Conservation (phyloP, 2,888 invertebrate genomes). For the Anorthoa munda region DNA sequence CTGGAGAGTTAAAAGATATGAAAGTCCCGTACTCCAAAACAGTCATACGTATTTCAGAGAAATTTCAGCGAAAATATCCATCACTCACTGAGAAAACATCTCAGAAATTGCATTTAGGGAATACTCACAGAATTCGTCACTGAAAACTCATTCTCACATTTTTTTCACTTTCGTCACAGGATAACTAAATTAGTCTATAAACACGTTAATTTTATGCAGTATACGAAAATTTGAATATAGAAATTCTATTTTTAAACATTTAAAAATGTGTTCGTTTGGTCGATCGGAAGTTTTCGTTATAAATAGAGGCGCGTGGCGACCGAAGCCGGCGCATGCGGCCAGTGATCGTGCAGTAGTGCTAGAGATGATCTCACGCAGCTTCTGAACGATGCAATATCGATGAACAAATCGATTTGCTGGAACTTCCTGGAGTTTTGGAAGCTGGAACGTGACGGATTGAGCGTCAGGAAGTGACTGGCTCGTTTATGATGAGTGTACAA, state of each 20-base stretch:
- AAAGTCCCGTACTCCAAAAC: conserved; percentile 36
- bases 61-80: conserved; percentile 61
- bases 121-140: conserved; percentile 56
- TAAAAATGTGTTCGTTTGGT: conserved; percentile 71
- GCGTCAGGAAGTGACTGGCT: conserved; percentile 8
- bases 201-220: conserved; percentile 19
- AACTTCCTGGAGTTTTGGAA: conserved; percentile 38
- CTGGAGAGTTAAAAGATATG: conserved; percentile 46
- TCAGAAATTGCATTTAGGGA: conserved; percentile 54
- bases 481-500: neutral
- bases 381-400: conserved; percentile 47
- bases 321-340: conserved; percentile 70
- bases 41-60: conserved; percentile 54
- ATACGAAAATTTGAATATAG: conserved; percentile 45
- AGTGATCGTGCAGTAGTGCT: conserved; percentile 53
- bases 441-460: conserved; percentile 16
- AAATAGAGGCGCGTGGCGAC: conserved; percentile 78
- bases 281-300: conserved; percentile 76
- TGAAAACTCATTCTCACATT: conserved; percentile 22
- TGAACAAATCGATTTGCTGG: conserved; percentile 42
- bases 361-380: conserved; percentile 44
- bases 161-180: conserved; percentile 20
- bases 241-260: conserved; percentile 71
- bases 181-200: neutral
- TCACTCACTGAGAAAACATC: conserved; percentile 63